Evolutionary conservation across 2,888 invertebrate genomes (phyloP).

Genomic region (Mythimna pallens): DNA sequence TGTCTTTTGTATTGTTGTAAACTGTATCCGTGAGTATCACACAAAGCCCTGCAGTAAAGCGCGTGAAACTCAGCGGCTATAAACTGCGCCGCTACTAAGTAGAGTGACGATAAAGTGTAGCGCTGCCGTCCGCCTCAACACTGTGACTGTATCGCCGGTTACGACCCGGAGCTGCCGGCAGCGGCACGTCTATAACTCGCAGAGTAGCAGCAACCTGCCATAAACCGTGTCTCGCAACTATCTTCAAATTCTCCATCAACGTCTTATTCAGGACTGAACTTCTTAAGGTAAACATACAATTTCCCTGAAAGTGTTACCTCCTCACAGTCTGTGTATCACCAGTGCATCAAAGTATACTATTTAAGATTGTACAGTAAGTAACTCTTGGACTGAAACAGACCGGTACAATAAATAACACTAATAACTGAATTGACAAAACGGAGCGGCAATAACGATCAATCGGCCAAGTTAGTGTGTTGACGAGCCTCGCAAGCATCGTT

Average conservation of each 20-base stretch:
- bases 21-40: not conserved
- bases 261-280: not conserved
- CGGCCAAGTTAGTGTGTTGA: not conserved
- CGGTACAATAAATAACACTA: not conserved
- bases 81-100: not conserved
- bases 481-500: not conserved
- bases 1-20: not conserved
- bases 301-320: not conserved
- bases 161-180: not conserved
- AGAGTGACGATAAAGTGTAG: not conserved
- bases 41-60: not conserved
- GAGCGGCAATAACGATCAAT: conserved; percentile 3
- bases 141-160: not conserved
- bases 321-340: not conserved
- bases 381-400: not conserved
- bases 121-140: not conserved
- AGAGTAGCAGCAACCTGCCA: not conserved
- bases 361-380: not conserved
- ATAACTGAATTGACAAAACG: not conserved
- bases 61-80: not conserved
- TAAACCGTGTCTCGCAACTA: not conserved
- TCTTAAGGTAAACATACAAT: not conserved
- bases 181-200: not conserved
- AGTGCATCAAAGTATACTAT: not conserved
- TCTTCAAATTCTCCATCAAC: not conserved